Base-by-base conservation (phyloP, 1,140 invertebrate genomes). In the Mycetomoellerius zeteki region DNA sequence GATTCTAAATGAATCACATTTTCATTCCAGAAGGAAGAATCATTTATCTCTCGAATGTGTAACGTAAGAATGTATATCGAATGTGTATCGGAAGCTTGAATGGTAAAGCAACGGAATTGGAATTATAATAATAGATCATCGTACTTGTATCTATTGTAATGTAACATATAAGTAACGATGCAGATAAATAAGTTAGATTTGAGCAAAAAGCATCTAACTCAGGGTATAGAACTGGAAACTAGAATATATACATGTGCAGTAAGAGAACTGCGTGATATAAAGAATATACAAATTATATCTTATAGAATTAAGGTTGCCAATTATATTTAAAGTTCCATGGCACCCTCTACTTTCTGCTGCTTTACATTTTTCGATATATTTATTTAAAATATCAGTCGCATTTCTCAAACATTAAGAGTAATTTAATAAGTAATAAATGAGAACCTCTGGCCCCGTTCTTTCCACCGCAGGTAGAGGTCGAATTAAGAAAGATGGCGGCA, bases 401-500 rank as follows among this genome's bases (percentile, higher is more conserved):
- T 71, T 24, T 16, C 8, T 50, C 24, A 5, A 19, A 19, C 12
- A 12, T 27, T 27, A 72, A 30, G 24, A 52, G 1, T 72, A 37
- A 50, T 72, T 50, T 37, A n/a, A n/a, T n/a, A n/a, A n/a, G n/a
- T 50, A 19, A 2, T 50, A 72, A 72, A 27, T 50, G 43, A 72
- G 69, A 72, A 72, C 3, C 43, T 30, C 69, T 71, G 37, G 2
- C 8, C 12, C 7, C 14, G 16, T 72, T 27, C 69, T 72, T 72
- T 52, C 47, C 24, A 3, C 3, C 12, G 14, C 21, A 50, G 21
- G 21, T 72, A 52, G 16, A 72, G 16, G 21, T 30, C 12, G 24
- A 72, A 72, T 72, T 72, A 72, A 72, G 43, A 72, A 72, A 72
- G 43, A 72, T 72, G 43, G 24, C 43, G 21, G 8, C 16, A 47